Evolutionary conservation across 1,140 invertebrate genomes (phyloP).

Genomic region (Zaprionus kolodkinae): DNA sequence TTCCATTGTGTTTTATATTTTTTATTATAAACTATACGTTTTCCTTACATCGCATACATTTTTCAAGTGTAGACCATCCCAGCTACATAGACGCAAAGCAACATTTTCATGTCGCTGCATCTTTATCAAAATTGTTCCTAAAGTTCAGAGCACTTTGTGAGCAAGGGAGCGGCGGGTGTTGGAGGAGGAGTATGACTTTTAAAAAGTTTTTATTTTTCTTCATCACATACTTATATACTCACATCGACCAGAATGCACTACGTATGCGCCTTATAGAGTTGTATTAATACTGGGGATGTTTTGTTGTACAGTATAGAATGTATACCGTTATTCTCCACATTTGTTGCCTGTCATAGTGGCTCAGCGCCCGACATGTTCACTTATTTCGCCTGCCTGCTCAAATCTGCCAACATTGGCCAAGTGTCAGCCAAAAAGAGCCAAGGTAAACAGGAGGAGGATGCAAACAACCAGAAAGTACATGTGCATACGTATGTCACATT

Average conservation of each 20-base stretch:
- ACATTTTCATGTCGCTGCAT: conserved; percentile 54
- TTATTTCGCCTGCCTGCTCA: conserved; percentile 62
- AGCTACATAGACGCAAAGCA: not conserved
- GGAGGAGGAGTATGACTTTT: conserved; percentile 76
- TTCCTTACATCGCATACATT: not conserved
- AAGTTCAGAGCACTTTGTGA: conserved; percentile 77
- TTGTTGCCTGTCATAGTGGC: conserved; percentile 78
- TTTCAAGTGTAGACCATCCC: not conserved
- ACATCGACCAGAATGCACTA: conserved; percentile 8
- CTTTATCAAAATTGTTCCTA: conserved; percentile 78
- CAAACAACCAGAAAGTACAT: conserved; percentile 8
- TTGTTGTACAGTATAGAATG: not conserved
- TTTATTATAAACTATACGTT: not conserved
- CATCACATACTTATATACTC: conserved; percentile 21
- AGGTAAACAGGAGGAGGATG: conserved; percentile 22
- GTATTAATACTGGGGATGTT: conserved; percentile 22
- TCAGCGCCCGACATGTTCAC: conserved; percentile 71
- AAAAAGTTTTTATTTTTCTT: conserved; percentile 61
- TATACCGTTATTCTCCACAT: conserved; percentile 53
- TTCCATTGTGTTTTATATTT: not conserved
- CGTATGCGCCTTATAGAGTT: not conserved
- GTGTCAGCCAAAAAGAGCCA: conserved; percentile 12
- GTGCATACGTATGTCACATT: conserved; percentile 15
- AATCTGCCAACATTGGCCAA: conserved; percentile 26
- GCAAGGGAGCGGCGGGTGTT: conserved; percentile 11